Evolutionary conservation across 2,113 vertebrate species (phyloP).

Genomic region (Diadophis punctatus): DNA sequence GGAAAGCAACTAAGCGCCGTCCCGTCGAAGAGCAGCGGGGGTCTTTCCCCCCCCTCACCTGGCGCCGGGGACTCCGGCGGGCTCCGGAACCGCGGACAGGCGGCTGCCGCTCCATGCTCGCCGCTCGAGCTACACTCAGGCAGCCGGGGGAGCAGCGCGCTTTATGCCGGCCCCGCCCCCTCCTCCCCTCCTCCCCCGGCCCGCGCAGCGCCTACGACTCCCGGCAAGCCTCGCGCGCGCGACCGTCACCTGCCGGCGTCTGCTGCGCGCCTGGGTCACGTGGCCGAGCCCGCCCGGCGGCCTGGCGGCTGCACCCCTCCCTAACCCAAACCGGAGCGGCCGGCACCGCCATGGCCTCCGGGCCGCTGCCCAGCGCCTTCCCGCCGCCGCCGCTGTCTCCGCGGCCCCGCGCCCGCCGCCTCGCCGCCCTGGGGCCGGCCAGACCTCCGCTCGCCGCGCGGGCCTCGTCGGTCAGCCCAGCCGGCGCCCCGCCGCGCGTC

Average conservation of each 20-base stretch:
- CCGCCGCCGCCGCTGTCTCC: not conserved
- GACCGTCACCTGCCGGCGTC: not conserved
- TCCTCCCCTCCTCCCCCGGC: rapidly evolving
- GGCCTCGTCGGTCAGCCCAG: not conserved
- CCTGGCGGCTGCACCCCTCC: not conserved
- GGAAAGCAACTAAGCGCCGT: not conserved
- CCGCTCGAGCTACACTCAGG: no score
- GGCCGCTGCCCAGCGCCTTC: not conserved
- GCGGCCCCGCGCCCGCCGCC: not conserved
- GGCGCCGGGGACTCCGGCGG: not conserved
- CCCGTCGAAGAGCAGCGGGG: not conserved
- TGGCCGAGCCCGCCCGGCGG: not conserved
- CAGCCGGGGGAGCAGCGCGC: not conserved
- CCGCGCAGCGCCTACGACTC: not conserved
- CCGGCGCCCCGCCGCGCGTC: not conserved
- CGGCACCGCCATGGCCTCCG: not conserved
- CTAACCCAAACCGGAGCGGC: rapidly evolving
- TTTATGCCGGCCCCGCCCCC: not conserved
- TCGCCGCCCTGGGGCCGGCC: not conserved
- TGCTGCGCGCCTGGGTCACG: not conserved
- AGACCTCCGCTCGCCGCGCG: not conserved
- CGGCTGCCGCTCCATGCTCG: constrained; percentile 48
- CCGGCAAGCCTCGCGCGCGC: not conserved
- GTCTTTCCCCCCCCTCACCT: constrained; percentile 8
- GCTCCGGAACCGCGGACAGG: constrained; percentile 33